These are phyloP conservation scores for Neoascia interrupta DNA, from an alignment of 2,888 invertebrate species.

Conservation along the genomic window DNA sequence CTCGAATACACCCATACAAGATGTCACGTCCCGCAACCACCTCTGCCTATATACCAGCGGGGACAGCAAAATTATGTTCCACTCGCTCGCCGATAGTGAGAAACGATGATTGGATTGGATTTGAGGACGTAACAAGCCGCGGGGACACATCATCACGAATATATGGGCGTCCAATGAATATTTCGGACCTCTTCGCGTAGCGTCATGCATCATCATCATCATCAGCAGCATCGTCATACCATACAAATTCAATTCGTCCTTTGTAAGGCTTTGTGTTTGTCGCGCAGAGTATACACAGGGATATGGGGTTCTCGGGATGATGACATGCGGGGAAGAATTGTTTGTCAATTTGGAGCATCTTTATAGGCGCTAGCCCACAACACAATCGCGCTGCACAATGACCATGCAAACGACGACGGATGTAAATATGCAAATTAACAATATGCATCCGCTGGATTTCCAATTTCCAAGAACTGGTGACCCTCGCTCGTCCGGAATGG, in stretches of 20 bases:
- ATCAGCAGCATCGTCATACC: slow-evolving; percentile 56
- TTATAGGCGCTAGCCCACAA: slow-evolving; percentile 69
- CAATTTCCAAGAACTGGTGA: slow-evolving; percentile 65
- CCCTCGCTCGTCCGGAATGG: slow-evolving; percentile 43
- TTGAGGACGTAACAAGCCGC: slow-evolving; percentile 24
- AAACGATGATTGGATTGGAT: slow-evolving; percentile 68
- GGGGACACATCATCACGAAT: slow-evolving; percentile 66
- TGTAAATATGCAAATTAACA: slow-evolving; percentile 70
- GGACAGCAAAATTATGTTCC: slow-evolving; percentile 65
- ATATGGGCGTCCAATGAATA: slow-evolving; percentile 69
- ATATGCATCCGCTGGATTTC: slow-evolving; percentile 69
- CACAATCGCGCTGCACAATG: slow-evolving; percentile 65
- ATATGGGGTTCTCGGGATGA: too few species aligned
- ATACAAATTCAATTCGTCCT: slow-evolving; percentile 59
- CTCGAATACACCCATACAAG: background rate
- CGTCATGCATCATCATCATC: slow-evolving; percentile 67
- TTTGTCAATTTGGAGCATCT: slow-evolving; percentile 70
- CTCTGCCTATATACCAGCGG: slow-evolving; percentile 6
- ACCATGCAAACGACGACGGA: slow-evolving; percentile 65
- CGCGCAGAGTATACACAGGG: too few species aligned
- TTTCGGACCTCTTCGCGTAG: slow-evolving; percentile 56
- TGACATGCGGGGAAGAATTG: slow-evolving; percentile 62
- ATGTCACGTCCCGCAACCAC: slow-evolving; percentile 11
- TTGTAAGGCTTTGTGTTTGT: slow-evolving; percentile 24
- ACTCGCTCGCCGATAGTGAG: slow-evolving; percentile 66